Conservation (phyloP, 2,888 invertebrate genomes). For the Platyscelio sp. region DNA sequence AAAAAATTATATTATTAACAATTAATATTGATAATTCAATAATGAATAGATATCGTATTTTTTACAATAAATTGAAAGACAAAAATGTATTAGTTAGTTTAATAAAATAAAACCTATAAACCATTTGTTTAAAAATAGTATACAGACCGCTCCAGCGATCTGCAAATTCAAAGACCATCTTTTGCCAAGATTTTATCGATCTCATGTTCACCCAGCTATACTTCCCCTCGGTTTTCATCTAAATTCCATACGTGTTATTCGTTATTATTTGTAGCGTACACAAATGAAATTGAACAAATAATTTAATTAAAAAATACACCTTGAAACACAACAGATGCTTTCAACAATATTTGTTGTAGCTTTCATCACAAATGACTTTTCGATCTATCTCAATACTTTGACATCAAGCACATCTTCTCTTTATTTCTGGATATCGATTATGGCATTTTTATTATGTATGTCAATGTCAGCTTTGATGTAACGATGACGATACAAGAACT, state of each 20-base stretch:
- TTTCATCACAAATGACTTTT: background rate
- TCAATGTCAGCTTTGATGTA: constrained; percentile 63
- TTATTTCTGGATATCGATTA: constrained; percentile 63
- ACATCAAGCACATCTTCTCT: constrained; percentile 3
- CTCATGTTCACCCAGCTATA: constrained; percentile 10
- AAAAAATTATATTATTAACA: too few species aligned
- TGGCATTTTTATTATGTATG: constrained; percentile 59
- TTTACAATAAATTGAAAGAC: too few species aligned
- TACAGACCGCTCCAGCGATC: constrained; percentile 81
- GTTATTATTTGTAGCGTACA: background rate
- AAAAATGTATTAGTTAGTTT: too few species aligned
- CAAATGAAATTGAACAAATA: too few species aligned
- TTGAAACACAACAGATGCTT: too few species aligned
- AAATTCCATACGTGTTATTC: constrained; percentile 1
- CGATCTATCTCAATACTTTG: constrained; percentile 37
- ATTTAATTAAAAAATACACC: background rate
- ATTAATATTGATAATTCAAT: too few species aligned
- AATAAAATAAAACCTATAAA: too few species aligned
- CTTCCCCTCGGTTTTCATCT: constrained; percentile 14
- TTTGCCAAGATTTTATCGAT: constrained; percentile 58
- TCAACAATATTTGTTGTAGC: too few species aligned
- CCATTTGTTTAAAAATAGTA: too few species aligned
- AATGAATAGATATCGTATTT: too few species aligned
- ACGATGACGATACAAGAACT: too few species aligned
- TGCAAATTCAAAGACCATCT: constrained; percentile 82